These are phyloP conservation scores for Laterallus jamaicensis DNA, from an alignment of 2,113 vertebrate species.

Conservation along the genomic window DNA sequence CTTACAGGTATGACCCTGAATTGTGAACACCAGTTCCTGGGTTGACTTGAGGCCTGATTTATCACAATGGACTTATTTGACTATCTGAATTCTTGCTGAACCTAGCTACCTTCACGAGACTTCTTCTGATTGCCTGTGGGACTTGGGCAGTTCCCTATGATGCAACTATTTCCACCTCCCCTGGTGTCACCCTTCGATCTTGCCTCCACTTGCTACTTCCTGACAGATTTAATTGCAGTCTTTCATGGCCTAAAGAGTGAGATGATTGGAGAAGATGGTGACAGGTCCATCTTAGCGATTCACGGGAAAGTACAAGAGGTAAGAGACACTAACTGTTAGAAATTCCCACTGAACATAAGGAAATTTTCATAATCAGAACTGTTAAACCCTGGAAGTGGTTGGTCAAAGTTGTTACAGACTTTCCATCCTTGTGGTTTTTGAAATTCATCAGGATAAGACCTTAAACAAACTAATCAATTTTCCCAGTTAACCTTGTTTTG, in stretches of 20 bases:
- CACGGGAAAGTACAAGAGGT: neutral
- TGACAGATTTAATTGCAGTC: neutral
- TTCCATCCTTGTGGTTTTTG: neutral
- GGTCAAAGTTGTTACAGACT: neutral
- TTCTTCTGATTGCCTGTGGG: neutral
- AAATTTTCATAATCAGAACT: neutral
- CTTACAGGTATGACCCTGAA: neutral
- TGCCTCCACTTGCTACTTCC: neutral
- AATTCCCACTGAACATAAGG: neutral
- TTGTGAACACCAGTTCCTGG: neutral
- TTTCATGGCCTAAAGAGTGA: neutral
- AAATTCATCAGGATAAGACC: neutral
- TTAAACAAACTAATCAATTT: neutral
- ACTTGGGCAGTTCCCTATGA: neutral
- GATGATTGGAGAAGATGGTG: neutral
- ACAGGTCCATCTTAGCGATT: neutral
- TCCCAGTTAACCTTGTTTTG: neutral
- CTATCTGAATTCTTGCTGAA: neutral
- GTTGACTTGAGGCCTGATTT: neutral
- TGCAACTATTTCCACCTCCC: neutral
- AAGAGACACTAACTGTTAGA: neutral
- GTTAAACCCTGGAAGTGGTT: neutral
- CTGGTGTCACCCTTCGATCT: fast-evolving
- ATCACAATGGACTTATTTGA: neutral
- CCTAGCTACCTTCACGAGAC: neutral